Evolutionary conservation across 1,140 invertebrate genomes (phyloP), one percentile per base, ranked within the genome.

Genomic region (Periplaneta americana): DNA sequence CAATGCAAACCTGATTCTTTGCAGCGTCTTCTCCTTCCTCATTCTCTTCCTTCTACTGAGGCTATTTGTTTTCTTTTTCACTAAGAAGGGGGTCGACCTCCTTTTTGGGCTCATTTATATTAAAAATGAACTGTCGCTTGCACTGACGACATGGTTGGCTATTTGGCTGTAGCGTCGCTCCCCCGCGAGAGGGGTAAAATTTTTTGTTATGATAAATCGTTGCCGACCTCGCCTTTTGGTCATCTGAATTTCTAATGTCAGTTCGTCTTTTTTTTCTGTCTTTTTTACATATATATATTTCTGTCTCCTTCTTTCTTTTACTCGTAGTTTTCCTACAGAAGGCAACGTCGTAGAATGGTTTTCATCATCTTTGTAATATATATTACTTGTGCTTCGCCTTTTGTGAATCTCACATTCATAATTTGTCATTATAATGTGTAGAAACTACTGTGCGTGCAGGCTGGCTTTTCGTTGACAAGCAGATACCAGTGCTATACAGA

Each of bases 51-150:
- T 66, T 66, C 48, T n/a, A 66, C 22, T n/a, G 11, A 66, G 48
- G 48, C n/a, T 66, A 66, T 66, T 66, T 66, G 48, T 66, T 66
- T 66, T 66, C 48, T 66, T 66, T 66, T 66, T 66, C 48, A 66
- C 22, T 66, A 66, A 66, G 48, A 66, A n/a, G 48, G 48, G 37
- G 48, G 48, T 28, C 48, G 48, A 66, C 48, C 22, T 66, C 22
- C 48, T 66, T 66, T 66, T 66, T 66, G 48, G 48, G 75, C 79
- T 81, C 82, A 82, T 84, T 83, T 84, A 81, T 83, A 82, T 84
- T 83, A 83, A 82, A 84, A 84, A 84, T 84, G 83, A 84, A 84
- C 83, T 83, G 83, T 84, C 83, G 78, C 81, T 39, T 77, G 48
- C 83, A 84, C 76, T 82, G 82, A 81, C 35, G 80, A 81, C 80